phyloP scores from a whole-genome alignment of 2,888 invertebrate species.

The Fragum sueziense region DNA sequence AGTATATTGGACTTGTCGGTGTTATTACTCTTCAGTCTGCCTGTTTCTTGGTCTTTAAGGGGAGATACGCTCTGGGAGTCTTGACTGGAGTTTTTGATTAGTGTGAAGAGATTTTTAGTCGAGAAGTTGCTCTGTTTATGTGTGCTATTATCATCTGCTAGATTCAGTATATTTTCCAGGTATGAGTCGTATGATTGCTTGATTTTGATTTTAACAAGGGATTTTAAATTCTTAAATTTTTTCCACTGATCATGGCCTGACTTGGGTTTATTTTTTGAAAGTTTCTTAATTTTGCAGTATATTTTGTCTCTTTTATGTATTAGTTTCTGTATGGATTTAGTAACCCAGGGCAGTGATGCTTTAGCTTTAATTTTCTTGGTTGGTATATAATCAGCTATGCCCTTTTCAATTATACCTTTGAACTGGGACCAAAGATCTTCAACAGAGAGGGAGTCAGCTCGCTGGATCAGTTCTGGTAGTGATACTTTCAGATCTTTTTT shows the following conservation, averaged over 20 bases:
- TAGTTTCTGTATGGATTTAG: neutral
- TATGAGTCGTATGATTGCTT: neutral
- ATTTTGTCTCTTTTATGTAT: neutral
- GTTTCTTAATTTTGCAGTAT: no score
- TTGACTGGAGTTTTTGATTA: conserved; percentile 3
- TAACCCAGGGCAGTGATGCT: no score
- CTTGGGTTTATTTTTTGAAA: neutral
- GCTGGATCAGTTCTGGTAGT: no score
- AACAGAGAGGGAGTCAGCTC: no score
- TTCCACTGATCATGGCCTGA: neutral
- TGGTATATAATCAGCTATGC: no score
- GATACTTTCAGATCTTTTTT: no score
- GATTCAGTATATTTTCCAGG: neutral
- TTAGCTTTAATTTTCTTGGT: no score
- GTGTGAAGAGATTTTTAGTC: no score
- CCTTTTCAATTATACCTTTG: no score
- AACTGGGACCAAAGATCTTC: no score
- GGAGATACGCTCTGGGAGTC: neutral
- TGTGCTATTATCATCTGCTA: neutral
- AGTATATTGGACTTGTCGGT: no score
- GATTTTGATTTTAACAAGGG: neutral
- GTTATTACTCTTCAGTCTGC: neutral
- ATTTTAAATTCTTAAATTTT: neutral
- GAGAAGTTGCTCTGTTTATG: neutral
- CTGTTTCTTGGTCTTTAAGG: neutral